Evolutionary conservation across 1,140 invertebrate species (phyloP), one percentile per base, ranked within the genome.

Genomic region (Cardiocondyla obscurior): DNA sequence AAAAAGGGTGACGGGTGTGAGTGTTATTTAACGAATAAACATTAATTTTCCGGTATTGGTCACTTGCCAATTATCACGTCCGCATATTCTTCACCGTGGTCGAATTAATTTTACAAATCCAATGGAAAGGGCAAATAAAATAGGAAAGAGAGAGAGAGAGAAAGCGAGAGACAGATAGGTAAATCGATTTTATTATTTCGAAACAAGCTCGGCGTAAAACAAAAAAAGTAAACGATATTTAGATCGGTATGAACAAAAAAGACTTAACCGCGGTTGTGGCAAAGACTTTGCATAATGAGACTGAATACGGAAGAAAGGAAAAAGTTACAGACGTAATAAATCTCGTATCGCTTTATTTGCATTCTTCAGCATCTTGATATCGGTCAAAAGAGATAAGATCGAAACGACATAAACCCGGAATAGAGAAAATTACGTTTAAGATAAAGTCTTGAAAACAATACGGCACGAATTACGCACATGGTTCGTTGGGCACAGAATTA

Each of bases 351-450:
- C 46, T 51, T 51, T 25, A 51, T 79, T 67, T 77, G 44, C 57
- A 51, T 51, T 19, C 30, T 30, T 51, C 33, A n/a, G 33, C 12
- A 33, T 67, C 72, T 67, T 36, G 60, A 67, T 67, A 79, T 79
- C 44, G 33, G 25, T 60, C 39, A 55, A 58, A 58, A 36, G 28
- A 60, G 79, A 82, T 51, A 82, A 51, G 42, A 74, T 60, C 70
- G 25, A 51, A 16, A 22, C n/a, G 67, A 73, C 16, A 16, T 33
- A n/a, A 8, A 58, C 6, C 28, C 33, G 5, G 19, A 70, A 39
- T 12, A 16, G n/a, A 10, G 42, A 72, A 72, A 36, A 22, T 72
- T 72, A 12, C 46, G 16, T 36, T 57, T 44, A 4, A 25, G 25
- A 16, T 55, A 57, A 57, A 57, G 8, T 30, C 53, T 57, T 49